Conservation (phyloP, 2,888 invertebrate genomes). For the Mimumesa dahlbomi region DNA sequence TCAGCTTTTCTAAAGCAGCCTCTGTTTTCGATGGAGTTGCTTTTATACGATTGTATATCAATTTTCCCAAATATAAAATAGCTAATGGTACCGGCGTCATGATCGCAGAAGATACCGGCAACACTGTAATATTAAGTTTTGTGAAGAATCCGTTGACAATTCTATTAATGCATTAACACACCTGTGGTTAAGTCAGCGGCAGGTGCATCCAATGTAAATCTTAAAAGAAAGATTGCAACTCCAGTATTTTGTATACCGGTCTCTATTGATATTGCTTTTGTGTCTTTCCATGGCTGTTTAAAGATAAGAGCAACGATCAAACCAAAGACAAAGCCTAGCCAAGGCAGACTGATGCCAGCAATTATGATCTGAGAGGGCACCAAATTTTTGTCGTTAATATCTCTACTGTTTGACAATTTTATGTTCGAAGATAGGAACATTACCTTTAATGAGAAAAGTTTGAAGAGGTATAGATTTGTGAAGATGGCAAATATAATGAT, state of each 20-base stretch:
- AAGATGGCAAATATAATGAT: constrained; percentile 93
- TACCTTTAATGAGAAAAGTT: constrained; percentile 93
- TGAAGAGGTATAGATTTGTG: constrained; percentile 94
- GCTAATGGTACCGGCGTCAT: constrained; percentile 95
- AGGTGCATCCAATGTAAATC: constrained; percentile 91
- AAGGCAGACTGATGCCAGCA: constrained; percentile 90
- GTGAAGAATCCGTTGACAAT: constrained; percentile 27
- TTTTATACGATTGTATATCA: constrained; percentile 63
- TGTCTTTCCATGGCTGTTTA: constrained; percentile 85
- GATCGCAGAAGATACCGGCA: constrained; percentile 94
- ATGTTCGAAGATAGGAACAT: constrained; percentile 49
- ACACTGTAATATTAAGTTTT: constrained; percentile 83
- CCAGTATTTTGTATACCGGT: constrained; percentile 97
- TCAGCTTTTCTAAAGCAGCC: constrained; percentile 68
- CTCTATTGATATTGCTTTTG: constrained; percentile 94
- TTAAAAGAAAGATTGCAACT: constrained; percentile 92
- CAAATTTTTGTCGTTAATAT: neutral
- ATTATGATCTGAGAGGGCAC: constrained; percentile 85
- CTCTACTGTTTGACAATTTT: neutral
- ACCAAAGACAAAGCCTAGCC: constrained; percentile 89
- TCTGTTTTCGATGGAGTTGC: neutral
- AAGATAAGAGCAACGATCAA: constrained; percentile 84
- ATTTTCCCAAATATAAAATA: constrained; percentile 77
- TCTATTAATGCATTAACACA: constrained; percentile 71
- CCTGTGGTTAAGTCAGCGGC: constrained; percentile 94